These are phyloP conservation scores for Isotomurus palustris DNA, from an alignment of 2,888 invertebrate genomes.

Conservation along the genomic window DNA sequence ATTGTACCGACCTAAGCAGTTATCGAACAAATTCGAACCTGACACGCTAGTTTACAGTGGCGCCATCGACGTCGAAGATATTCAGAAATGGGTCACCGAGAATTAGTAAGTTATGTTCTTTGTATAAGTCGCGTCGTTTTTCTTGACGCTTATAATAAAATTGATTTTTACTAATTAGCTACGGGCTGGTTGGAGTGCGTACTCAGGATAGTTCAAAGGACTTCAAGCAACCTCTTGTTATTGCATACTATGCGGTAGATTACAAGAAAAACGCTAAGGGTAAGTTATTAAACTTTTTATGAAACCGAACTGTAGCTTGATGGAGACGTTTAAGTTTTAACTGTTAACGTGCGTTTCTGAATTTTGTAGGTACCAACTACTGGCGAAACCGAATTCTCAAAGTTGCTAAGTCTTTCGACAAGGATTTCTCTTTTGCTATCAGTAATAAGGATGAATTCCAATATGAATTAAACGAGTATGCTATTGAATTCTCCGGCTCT, in stretches of 20 bases:
- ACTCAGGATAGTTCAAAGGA: conserved; percentile 77
- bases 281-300: conserved; percentile 38
- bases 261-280: conserved; percentile 94
- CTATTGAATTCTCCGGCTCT: conserved; percentile 75
- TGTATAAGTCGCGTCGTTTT: not conserved
- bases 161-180: conserved; percentile 54
- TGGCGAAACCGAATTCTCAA: conserved; percentile 96
- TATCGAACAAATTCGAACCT: conserved; percentile 89
- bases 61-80: conserved; percentile 61
- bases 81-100: conserved; percentile 76
- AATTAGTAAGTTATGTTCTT: conserved; percentile 67
- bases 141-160: not conserved
- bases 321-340: no score
- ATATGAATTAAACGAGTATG: conserved; percentile 89
- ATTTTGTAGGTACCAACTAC: conserved; percentile 75
- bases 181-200: conserved; percentile 88
- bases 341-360: not conserved
- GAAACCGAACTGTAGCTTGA: not conserved
- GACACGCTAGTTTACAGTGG: conserved; percentile 70
- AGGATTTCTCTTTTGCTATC: conserved; percentile 76
- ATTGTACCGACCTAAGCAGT: conserved; percentile 6
- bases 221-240: conserved; percentile 82
- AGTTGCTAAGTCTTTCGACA: conserved; percentile 67
- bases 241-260: conserved; percentile 91
- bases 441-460: conserved; percentile 91